phyloP scores from a whole-genome alignment of 2,113 vertebrate genomes.

The Gulo gulo region DNA sequence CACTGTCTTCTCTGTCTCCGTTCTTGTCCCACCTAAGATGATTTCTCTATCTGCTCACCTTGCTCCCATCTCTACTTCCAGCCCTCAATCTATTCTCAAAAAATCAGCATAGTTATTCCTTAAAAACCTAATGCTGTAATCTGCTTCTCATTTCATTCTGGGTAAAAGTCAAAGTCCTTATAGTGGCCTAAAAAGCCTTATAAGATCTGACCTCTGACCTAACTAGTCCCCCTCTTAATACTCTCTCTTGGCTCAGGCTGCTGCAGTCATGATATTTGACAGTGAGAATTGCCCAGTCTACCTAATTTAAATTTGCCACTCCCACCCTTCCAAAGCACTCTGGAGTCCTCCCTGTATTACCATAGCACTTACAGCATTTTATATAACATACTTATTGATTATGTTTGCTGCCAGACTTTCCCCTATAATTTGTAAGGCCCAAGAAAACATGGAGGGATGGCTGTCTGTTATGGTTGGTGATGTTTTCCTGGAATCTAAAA shows the following conservation, averaged over 20 bases:
- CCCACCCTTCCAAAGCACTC: neutral
- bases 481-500: neutral
- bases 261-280: neutral
- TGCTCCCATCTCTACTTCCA: neutral
- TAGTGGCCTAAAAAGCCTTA: neutral
- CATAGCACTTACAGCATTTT: neutral
- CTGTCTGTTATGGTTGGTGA: neutral
- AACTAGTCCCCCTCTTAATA: neutral
- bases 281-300: neutral
- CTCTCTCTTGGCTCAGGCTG: neutral
- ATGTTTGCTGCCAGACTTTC: neutral
- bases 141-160: neutral
- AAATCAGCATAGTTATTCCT: neutral
- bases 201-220: neutral
- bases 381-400: neutral
- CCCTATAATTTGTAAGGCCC: neutral
- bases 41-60: neutral
- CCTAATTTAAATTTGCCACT: neutral
- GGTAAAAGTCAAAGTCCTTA: neutral
- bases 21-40: neutral
- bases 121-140: neutral
- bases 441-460: fast-evolving
- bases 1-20: neutral
- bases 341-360: neutral
- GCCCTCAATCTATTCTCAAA: neutral